Evolutionary conservation across 2,888 invertebrate species (phyloP).

Genomic region (Mesorhabditis belari): DNA sequence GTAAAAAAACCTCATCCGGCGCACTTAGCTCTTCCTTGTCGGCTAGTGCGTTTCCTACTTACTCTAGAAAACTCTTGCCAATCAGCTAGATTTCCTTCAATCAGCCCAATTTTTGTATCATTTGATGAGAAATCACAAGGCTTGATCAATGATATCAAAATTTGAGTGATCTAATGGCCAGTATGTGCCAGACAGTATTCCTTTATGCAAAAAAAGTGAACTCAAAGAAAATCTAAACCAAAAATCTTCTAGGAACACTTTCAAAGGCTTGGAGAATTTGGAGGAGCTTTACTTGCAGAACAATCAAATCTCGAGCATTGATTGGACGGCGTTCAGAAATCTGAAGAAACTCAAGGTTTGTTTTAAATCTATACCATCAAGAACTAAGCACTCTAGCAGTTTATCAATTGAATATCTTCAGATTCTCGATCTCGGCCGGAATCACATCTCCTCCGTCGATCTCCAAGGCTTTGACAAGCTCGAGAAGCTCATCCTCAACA

Average conservation of each 20-base stretch:
- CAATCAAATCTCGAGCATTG: constrained; percentile 33
- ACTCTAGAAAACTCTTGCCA: too few relatives aligned
- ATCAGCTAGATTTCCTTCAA: too few relatives aligned
- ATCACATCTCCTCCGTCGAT: constrained; percentile 5
- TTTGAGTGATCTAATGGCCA: too few relatives aligned
- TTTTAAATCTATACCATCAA: not conserved
- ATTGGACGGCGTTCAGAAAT: constrained; percentile 33
- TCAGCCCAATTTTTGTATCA: too few relatives aligned
- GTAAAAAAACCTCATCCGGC: too few relatives aligned
- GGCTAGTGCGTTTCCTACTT: too few relatives aligned
- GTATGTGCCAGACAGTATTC: too few relatives aligned
- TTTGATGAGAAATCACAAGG: too few relatives aligned
- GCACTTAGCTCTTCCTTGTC: too few relatives aligned
- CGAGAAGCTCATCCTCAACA: constrained; percentile 44
- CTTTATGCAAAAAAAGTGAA: too few relatives aligned
- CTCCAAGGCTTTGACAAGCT: constrained; percentile 28
- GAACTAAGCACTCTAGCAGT: too few relatives aligned
- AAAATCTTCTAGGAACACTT: constrained; percentile 25
- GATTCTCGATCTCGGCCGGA: constrained; percentile 6
- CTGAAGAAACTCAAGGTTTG: constrained; percentile 29
- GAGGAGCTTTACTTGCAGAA: constrained; percentile 44
- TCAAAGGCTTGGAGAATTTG: constrained; percentile 51
- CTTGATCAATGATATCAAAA: too few relatives aligned
- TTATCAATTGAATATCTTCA: not conserved
- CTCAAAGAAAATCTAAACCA: not conserved